These are phyloP conservation scores for Cirrhinus molitorella DNA, from an alignment of 2,797 vertebrate species.

Conservation along the genomic window DNA sequence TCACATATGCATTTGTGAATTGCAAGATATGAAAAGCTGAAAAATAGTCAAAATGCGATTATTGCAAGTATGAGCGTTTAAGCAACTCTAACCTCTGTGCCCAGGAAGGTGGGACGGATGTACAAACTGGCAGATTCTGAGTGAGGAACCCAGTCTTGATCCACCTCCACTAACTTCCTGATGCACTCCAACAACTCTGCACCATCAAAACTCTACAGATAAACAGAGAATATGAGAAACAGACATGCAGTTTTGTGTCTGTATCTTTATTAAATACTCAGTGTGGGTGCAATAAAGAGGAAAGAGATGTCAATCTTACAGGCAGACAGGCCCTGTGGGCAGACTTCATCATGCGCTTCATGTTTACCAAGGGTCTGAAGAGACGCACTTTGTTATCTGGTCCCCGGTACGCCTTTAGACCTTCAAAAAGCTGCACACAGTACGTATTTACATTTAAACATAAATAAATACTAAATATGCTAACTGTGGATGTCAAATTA, in stretches of 20 bases:
- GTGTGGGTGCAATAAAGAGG: neutral
- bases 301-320: slow-evolving; percentile 70
- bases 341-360: slow-evolving; percentile 86
- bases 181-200: slow-evolving; percentile 89
- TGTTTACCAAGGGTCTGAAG: slow-evolving; percentile 90
- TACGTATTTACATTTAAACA: neutral
- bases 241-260: neutral
- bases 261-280: neutral
- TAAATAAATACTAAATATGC: neutral
- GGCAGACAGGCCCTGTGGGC: slow-evolving; percentile 84
- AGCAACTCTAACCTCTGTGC: slow-evolving; percentile 84
- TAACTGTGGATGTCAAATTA: neutral
- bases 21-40: neutral
- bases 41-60: neutral
- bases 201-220: slow-evolving; percentile 83
- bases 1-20: neutral
- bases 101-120: slow-evolving; percentile 88
- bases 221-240: slow-evolving; percentile 3
- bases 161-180: slow-evolving; percentile 84
- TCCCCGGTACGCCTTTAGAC: slow-evolving; percentile 89
- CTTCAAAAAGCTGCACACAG: slow-evolving; percentile 88
- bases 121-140: slow-evolving; percentile 85
- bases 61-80: neutral
- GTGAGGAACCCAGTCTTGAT: slow-evolving; percentile 88
- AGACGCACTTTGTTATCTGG: slow-evolving; percentile 84